Percentiles rank a stretch among this genome's conserved stretches.
These are phyloP conservation scores for Ostrea denselamellosa DNA, from an alignment of 1,140 invertebrate species.

Conservation along the genomic window DNA sequence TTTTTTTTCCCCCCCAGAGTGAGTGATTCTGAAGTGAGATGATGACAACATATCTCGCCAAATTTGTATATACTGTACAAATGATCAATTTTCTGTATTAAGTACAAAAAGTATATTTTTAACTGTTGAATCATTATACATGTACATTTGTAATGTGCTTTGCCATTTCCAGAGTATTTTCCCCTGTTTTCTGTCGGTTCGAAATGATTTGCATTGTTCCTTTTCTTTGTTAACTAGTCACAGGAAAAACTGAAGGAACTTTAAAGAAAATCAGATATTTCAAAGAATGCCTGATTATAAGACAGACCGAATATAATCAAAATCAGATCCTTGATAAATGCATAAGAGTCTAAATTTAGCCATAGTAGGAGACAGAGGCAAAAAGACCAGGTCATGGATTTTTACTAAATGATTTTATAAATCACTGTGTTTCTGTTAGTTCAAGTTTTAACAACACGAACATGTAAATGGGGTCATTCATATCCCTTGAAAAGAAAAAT, in stretches of 20 bases:
- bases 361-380: background rate
- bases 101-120: background rate
- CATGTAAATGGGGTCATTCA: background rate
- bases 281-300: too few species aligned
- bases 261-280: too few species aligned
- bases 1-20: background rate
- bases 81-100: background rate
- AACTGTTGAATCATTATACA: background rate
- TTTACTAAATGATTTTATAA: background rate
- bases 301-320: too few species aligned
- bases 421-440: background rate
- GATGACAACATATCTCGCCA: conserved; percentile 12
- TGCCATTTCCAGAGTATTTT: background rate
- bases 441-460: background rate
- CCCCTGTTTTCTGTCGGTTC: background rate
- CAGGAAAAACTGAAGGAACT: background rate
- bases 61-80: conserved; percentile 10
- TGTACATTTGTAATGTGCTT: background rate
- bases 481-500: background rate
- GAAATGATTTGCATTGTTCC: background rate
- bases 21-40: background rate
- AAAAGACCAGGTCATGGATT: conserved; percentile 1
- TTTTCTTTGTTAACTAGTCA: background rate
- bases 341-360: background rate
- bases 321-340: too few species aligned